Conservation (phyloP, 2,888 invertebrate genomes). For the Drosophila paranaensis region DNA sequence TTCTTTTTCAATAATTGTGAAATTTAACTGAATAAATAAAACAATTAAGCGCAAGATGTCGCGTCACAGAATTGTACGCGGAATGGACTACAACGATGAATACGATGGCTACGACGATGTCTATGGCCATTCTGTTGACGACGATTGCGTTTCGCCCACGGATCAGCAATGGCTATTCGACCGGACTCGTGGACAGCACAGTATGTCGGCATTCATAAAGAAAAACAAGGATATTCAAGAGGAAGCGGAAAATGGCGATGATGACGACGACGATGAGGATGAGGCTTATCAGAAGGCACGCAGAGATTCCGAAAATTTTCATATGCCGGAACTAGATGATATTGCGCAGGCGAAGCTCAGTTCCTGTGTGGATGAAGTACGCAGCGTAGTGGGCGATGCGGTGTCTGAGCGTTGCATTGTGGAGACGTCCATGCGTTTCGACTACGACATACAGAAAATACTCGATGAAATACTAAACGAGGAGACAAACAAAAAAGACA, state of each 20-base stretch:
- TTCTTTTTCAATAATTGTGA: conserved; percentile 57
- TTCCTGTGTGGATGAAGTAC: conserved; percentile 93
- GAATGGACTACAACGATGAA: conserved; percentile 94
- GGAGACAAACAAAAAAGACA: conserved; percentile 75
- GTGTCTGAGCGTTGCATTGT: conserved; percentile 90
- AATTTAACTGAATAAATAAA: conserved; percentile 30
- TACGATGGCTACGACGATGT: conserved; percentile 92
- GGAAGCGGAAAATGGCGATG: conserved; percentile 88
- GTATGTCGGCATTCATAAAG: conserved; percentile 90
- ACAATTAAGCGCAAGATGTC: conserved; percentile 88
- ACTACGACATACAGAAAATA: conserved; percentile 90
- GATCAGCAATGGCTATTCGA: conserved; percentile 95
- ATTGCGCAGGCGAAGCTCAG: conserved; percentile 90
- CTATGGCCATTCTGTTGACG: conserved; percentile 97
- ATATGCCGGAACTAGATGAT: conserved; percentile 87
- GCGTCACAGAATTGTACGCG: conserved; percentile 93
- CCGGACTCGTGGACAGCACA: conserved; percentile 89
- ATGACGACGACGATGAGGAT: conserved; percentile 84
- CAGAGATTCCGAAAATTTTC: conserved; percentile 85
- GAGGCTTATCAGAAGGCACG: conserved; percentile 85
- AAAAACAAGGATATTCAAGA: conserved; percentile 89
- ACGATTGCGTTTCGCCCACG: conserved; percentile 96
- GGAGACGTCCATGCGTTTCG: conserved; percentile 89
- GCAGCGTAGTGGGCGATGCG: conserved; percentile 91
- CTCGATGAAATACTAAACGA: conserved; percentile 89